phyloP scores from a whole-genome alignment of 2,113 vertebrate species.

The Rallus limicola region DNA sequence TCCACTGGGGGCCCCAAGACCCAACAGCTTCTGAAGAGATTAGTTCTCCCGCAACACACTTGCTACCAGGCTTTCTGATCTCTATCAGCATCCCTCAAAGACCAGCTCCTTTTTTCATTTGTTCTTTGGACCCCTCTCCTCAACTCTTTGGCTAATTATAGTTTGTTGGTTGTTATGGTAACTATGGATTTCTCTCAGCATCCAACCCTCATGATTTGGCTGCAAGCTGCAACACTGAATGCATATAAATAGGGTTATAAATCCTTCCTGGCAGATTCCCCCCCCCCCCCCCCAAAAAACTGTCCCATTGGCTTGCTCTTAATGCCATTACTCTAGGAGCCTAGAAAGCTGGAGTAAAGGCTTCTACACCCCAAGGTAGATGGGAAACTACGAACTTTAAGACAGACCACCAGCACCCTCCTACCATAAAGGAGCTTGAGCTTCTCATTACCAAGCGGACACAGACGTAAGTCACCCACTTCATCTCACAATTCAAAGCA shows the following conservation, averaged over 20 bases:
- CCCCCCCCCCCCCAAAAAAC: no score
- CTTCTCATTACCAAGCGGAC: background rate
- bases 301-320: background rate
- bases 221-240: conserved; percentile 46
- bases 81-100: conserved; percentile 22
- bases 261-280: background rate
- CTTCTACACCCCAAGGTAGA: rapidly evolving
- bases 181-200: conserved; percentile 58
- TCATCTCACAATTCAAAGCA: background rate
- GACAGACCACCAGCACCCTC: background rate
- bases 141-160: conserved; percentile 73
- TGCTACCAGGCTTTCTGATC: conserved; percentile 8
- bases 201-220: conserved; percentile 46
- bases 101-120: conserved; percentile 5
- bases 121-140: conserved; percentile 51
- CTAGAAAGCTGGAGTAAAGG: background rate
- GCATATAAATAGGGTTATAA: conserved; percentile 40
- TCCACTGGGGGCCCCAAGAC: background rate
- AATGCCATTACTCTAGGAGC: background rate
- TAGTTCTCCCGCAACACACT: background rate
- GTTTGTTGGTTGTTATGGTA: conserved; percentile 80
- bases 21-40: background rate
- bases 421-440: background rate
- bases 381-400: rapidly evolving
- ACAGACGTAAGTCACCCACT: rapidly evolving